Evolutionary conservation across 1,140 invertebrate species (phyloP).

Genomic region (Ceratosolen fusciceps): DNA sequence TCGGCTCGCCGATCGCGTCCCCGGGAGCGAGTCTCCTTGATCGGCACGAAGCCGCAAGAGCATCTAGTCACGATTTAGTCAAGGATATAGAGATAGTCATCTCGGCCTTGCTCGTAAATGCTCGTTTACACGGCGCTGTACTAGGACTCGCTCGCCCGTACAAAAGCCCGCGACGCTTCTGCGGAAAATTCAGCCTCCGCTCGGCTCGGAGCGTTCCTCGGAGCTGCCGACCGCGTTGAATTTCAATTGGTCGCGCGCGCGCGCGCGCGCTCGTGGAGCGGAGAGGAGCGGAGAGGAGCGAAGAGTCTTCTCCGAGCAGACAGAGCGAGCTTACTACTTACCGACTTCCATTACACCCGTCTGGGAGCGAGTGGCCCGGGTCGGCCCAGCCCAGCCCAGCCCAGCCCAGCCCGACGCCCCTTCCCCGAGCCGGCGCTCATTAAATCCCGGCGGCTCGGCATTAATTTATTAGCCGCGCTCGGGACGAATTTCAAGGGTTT

Average conservation of each 20-base stretch:
- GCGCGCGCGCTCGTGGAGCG: too few relatives aligned
- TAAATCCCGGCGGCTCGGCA: not conserved
- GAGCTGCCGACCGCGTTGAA: slow-evolving; percentile 10
- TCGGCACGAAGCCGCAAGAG: slow-evolving; percentile 54
- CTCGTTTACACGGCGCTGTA: slow-evolving; percentile 63
- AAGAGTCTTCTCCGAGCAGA: too few relatives aligned
- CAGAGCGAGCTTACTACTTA: too few relatives aligned
- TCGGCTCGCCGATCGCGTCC: not conserved
- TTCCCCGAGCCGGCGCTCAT: not conserved
- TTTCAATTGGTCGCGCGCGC: slow-evolving; percentile 24
- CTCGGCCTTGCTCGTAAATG: slow-evolving; percentile 67
- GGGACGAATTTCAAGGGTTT: slow-evolving; percentile 34
- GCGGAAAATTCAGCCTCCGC: slow-evolving; percentile 54
- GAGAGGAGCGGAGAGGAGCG: not conserved
- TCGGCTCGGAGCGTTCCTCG: slow-evolving; percentile 33
- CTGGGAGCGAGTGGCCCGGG: too few relatives aligned
- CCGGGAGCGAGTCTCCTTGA: slow-evolving; percentile 52
- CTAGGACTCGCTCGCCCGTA: not conserved
- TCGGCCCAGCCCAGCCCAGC: too few relatives aligned
- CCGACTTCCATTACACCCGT: too few relatives aligned
- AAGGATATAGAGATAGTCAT: slow-evolving; percentile 70
- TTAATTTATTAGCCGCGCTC: slow-evolving; percentile 4
- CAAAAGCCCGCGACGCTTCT: slow-evolving; percentile 35
- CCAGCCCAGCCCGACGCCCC: too few relatives aligned
- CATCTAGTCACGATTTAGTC: slow-evolving; percentile 71